Percentiles rank a stretch among this genome's conserved stretches.
Evolutionary conservation across 1,140 invertebrate genomes (phyloP).

Genomic region (Listronotus oregonensis): DNA sequence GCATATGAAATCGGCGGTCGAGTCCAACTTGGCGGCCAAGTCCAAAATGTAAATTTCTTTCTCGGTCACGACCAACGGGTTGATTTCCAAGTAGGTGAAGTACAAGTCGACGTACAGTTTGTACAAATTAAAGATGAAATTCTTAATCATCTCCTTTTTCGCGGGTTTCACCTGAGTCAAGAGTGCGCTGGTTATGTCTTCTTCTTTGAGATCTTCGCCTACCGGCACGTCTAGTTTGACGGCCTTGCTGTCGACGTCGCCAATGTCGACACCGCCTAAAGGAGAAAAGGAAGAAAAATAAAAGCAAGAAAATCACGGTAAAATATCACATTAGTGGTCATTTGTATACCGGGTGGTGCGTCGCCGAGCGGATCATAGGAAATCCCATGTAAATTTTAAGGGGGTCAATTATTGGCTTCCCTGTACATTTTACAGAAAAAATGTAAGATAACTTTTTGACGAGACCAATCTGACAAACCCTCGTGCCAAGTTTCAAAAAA

Average conservation of each 20-base stretch:
- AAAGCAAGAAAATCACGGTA: too few species aligned
- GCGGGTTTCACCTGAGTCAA: slow-evolving; percentile 65
- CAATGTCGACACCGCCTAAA: slow-evolving; percentile 90
- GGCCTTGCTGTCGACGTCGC: slow-evolving; percentile 98
- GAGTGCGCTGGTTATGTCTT: slow-evolving; percentile 56
- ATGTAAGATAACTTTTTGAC: too few species aligned
- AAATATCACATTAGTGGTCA: too few species aligned
- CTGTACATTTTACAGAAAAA: too few species aligned
- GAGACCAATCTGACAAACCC: too few species aligned
- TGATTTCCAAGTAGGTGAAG: slow-evolving; percentile 99
- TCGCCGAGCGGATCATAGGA: too few species aligned
- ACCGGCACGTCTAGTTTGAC: slow-evolving; percentile 78
- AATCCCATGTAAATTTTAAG: too few species aligned
- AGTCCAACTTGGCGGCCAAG: slow-evolving; percentile 96
- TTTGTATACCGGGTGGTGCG: too few species aligned
- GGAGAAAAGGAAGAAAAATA: too few species aligned
- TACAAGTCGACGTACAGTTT: slow-evolving; percentile 89
- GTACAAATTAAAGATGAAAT: slow-evolving; percentile 88
- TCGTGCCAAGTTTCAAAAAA: too few species aligned
- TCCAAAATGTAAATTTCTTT: slow-evolving; percentile 89
- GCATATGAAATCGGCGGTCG: slow-evolving; percentile 98
- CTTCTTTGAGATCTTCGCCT: slow-evolving; percentile 58
- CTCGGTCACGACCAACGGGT: slow-evolving; percentile 92
- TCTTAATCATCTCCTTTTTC: slow-evolving; percentile 72
- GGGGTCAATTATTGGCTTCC: too few species aligned